Percentiles rank a stretch among this genome's conserved stretches.
These are phyloP conservation scores for Beris chalybata DNA, from an alignment of 2,888 invertebrate genomes.

Conservation along the genomic window DNA sequence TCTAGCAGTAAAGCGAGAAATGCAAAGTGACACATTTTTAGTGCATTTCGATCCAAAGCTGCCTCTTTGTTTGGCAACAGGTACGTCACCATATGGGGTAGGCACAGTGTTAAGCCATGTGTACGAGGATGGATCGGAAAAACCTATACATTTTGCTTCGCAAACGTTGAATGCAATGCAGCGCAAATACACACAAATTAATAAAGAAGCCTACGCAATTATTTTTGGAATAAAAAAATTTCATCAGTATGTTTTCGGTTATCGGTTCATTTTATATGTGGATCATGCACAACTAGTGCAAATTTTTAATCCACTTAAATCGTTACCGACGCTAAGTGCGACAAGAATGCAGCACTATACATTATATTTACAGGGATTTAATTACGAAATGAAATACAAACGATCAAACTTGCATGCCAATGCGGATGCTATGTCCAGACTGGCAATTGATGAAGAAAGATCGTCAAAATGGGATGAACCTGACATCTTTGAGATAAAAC, in stretches of 20 bases:
- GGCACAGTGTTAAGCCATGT: constrained; percentile 47
- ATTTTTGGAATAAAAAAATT: constrained; percentile 51
- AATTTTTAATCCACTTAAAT: constrained; percentile 38
- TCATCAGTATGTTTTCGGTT: constrained; percentile 50
- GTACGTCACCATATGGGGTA: constrained; percentile 44
- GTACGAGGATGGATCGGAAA: constrained; percentile 45
- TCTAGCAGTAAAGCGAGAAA: constrained; percentile 42
- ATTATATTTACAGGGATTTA: no score
- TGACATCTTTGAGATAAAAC: constrained; percentile 33
- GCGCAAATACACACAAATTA: constrained; percentile 43
- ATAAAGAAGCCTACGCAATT: constrained; percentile 47
- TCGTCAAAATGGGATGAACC: constrained; percentile 21
- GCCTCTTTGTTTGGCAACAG: constrained; percentile 43
- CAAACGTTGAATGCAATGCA: constrained; percentile 44
- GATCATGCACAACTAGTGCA: constrained; percentile 22
- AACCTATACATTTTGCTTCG: constrained; percentile 49
- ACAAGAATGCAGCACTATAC: constrained; percentile 26
- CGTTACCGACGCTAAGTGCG: constrained; percentile 37
- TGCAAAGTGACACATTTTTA: constrained; percentile 42
- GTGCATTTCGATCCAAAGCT: constrained; percentile 44
- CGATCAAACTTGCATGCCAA: constrained; percentile 22
- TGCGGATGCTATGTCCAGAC: constrained; percentile 34
- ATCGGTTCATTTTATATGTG: constrained; percentile 49
- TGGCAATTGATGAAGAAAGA: constrained; percentile 11
- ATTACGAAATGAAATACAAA: no score